Conservation (phyloP, 2,888 invertebrate species). For the Xestoiulus laeticollis region DNA sequence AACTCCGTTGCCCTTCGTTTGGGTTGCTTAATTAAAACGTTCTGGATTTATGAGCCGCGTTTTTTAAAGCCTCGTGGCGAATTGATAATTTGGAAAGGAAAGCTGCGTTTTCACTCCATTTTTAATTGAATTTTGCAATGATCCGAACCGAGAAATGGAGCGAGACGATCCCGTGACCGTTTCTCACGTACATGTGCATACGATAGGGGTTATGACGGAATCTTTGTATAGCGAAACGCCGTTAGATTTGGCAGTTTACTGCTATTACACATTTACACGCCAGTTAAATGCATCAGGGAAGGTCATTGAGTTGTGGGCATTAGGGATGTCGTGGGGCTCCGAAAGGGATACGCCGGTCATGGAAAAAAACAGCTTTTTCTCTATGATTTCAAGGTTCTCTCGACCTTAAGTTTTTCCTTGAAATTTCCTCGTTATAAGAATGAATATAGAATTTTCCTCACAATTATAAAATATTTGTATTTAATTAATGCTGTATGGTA, state of each 20-base stretch:
- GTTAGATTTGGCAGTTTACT: slow-evolving; percentile 16
- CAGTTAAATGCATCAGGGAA: not conserved
- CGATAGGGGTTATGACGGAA: not conserved
- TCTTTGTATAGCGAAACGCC: not conserved
- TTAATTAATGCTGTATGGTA: too few relatives aligned
- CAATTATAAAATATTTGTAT: not conserved
- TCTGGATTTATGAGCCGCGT: too few relatives aligned
- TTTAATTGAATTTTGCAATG: not conserved
- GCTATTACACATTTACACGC: not conserved
- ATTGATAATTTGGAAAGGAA: not conserved
- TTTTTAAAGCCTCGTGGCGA: not conserved
- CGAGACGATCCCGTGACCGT: slow-evolving; percentile 11
- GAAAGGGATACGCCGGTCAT: not conserved
- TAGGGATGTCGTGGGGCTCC: not conserved
- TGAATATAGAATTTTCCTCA: not conserved
- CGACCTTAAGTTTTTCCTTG: not conserved
- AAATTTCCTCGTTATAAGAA: not conserved
- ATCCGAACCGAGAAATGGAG: not conserved
- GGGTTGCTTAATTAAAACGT: not conserved
- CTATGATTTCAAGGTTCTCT: not conserved
- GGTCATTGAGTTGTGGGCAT: not conserved
- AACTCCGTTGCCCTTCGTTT: not conserved
- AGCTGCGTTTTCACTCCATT: not conserved
- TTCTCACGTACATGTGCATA: not conserved
- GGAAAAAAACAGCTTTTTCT: not conserved